A percentile compares a stretch with the other conserved stretches of the same genome.
Evolutionary conservation across 30 jellyfish, hydroid and myxozoan genomes (phyloP).

Genomic region (Cassiopea xamachana): DNA sequence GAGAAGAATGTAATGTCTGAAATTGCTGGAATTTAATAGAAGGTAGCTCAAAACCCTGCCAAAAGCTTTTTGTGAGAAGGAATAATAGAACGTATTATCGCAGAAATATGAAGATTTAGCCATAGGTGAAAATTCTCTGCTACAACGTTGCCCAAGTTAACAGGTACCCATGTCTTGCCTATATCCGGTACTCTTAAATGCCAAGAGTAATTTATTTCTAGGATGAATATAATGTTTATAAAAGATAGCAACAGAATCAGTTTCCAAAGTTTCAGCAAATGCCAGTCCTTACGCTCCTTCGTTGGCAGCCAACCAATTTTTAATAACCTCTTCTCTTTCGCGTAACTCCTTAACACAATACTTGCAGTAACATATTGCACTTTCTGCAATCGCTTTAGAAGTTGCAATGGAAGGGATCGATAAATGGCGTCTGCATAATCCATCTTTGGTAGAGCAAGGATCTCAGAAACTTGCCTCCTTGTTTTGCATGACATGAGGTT

Average conservation of each 20-base stretch:
- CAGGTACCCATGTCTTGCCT: neutral
- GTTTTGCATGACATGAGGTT: slow-evolving; percentile 19
- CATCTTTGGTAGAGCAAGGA: slow-evolving; percentile 73
- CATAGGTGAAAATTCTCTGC: no score
- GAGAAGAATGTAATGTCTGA: no score
- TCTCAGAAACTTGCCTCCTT: slow-evolving; percentile 60
- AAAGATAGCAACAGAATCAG: no score
- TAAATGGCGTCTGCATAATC: slow-evolving; percentile 67
- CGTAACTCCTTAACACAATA: slow-evolving; percentile 47
- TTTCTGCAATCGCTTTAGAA: slow-evolving; percentile 69
- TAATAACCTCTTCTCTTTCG: neutral
- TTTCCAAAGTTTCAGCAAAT: slow-evolving; percentile 23
- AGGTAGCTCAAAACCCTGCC: no score
- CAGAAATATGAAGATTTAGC: no score
- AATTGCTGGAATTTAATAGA: no score
- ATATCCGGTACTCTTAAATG: neutral
- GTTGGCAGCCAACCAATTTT: slow-evolving; percentile 13
- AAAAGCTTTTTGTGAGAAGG: no score
- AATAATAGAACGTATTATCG: no score
- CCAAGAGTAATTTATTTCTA: no score
- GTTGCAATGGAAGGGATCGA: slow-evolving; percentile 75
- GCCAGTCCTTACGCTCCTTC: slow-evolving; percentile 68
- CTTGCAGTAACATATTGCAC: slow-evolving; percentile 73
- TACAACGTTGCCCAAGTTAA: no score
- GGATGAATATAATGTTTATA: no score